phyloP scores from a whole-genome alignment of 2,113 vertebrate genomes.

The Actenoides hombroni region DNA sequence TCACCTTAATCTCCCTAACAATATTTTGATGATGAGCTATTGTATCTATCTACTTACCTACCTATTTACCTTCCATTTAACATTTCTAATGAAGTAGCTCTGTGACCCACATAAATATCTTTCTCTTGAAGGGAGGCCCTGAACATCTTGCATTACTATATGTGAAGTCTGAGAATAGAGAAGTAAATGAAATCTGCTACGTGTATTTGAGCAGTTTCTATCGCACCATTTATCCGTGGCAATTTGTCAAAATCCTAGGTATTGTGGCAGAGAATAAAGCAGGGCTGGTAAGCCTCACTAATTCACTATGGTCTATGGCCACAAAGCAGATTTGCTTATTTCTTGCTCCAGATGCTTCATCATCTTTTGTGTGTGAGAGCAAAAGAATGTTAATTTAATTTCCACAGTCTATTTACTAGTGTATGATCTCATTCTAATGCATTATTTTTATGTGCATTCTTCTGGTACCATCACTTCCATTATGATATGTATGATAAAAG shows the following conservation, averaged over 20 bases:
- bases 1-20: background rate
- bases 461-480: background rate
- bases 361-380: background rate
- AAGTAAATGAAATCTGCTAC: background rate
- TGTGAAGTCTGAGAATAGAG: background rate
- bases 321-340: background rate
- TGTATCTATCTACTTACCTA: background rate
- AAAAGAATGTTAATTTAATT: slow-evolving; percentile 1
- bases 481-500: background rate
- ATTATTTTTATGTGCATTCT: background rate
- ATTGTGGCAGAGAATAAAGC: slow-evolving; percentile 46
- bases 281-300: slow-evolving; percentile 2
- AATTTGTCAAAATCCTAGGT: slow-evolving; percentile 20
- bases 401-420: background rate
- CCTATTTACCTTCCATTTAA: background rate
- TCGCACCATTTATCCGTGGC: background rate
- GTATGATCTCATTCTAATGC: background rate
- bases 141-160: background rate
- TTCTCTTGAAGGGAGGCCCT: background rate
- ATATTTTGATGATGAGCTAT: background rate
- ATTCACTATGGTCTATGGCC: background rate
- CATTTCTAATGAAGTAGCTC: background rate
- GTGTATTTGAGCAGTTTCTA: background rate
- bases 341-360: background rate
- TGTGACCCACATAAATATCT: background rate